Percentiles rank a stretch among this genome's conserved stretches.
phyloP scores from a whole-genome alignment of 2,113 vertebrate genomes.

The Proteles cristata region DNA sequence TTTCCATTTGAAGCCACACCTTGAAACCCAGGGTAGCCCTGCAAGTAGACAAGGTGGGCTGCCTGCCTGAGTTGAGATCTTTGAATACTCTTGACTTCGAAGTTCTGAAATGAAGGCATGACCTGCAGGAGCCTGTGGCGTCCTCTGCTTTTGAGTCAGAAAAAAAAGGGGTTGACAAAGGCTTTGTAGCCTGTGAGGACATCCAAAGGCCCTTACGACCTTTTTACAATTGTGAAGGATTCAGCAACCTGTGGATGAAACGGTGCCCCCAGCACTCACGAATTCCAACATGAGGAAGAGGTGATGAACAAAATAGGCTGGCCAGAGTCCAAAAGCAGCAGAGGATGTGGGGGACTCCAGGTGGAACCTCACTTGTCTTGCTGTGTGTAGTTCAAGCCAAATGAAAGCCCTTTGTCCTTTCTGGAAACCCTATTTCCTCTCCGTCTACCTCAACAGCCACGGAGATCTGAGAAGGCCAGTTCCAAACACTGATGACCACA shows the following conservation, averaged over 20 bases:
- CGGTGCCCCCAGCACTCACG: neutral
- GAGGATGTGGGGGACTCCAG: neutral
- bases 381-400: neutral
- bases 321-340: conserved; percentile 8
- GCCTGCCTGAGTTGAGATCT: neutral
- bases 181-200: conserved; percentile 37
- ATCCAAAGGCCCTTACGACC: conserved; percentile 39
- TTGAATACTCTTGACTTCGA: conserved; percentile 41
- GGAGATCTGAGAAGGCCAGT: neutral
- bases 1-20: neutral
- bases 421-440: neutral
- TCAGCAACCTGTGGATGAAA: conserved; percentile 60
- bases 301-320: conserved; percentile 33
- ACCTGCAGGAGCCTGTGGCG: neutral
- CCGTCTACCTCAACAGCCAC: neutral
- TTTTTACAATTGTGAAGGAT: conserved; percentile 50
- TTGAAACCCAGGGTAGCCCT: neutral
- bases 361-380: neutral
- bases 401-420: neutral
- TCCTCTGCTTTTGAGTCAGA: conserved; percentile 23
- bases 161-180: conserved; percentile 53
- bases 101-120: conserved; percentile 44
- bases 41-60: neutral
- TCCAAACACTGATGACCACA: neutral
- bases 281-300: conserved; percentile 45